phyloP scores from a whole-genome alignment of 2,113 vertebrate species.

The Corvus moneduloides region DNA sequence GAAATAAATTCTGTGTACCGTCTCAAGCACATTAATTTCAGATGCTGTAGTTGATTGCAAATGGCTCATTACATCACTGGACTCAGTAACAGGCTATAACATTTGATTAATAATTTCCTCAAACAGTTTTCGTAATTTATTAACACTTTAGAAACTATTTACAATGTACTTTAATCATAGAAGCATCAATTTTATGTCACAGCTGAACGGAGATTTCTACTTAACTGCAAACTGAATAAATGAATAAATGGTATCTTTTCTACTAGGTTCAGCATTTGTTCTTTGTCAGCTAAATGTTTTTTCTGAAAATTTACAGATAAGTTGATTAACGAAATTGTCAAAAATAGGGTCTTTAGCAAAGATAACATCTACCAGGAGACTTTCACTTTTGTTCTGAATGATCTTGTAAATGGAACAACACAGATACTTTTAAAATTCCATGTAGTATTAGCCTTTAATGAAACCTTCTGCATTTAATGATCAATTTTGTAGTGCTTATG shows the following conservation, averaged over 20 bases:
- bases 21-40: background rate
- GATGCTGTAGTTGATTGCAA: background rate
- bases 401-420: background rate
- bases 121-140: conserved; percentile 37
- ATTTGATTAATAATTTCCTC: conserved; percentile 19
- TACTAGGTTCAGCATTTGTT: background rate
- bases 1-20: background rate
- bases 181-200: background rate
- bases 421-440: background rate
- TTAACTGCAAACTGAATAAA: conserved; percentile 11
- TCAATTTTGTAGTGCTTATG: background rate
- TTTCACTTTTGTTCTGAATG: background rate
- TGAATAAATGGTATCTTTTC: conserved; percentile 21
- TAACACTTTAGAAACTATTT: conserved; percentile 9
- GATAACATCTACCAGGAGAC: background rate
- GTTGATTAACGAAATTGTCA: background rate
- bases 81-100: background rate
- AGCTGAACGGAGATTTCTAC: conserved; percentile 8
- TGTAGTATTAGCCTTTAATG: background rate
- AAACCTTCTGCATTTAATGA: background rate
- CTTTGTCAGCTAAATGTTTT: background rate
- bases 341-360: background rate
- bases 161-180: background rate
- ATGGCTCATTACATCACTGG: background rate
- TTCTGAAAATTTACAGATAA: background rate